Conservation (phyloP, 2,888 invertebrate genomes). For the Thelaira solivaga region DNA sequence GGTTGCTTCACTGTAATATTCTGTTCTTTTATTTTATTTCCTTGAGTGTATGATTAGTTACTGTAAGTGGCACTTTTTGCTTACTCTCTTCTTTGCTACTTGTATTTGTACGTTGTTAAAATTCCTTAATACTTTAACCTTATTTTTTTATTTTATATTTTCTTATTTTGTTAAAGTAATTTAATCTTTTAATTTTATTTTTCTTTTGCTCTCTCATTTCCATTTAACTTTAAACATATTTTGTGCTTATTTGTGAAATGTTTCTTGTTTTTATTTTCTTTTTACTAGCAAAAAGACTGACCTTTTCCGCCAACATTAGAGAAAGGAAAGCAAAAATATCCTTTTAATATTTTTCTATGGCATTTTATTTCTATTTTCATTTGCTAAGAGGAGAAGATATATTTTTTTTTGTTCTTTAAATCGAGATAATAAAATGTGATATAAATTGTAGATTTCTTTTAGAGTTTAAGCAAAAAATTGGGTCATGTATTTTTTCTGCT, state of each 20-base stretch:
- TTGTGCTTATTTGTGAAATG: conserved; percentile 27
- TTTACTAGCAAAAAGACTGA: conserved; percentile 7
- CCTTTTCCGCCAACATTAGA: conserved; percentile 40
- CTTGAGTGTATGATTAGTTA: conserved; percentile 23
- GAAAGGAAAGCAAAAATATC: conserved; percentile 12
- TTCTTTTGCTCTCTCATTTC: background rate
- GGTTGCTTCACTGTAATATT: too few species aligned
- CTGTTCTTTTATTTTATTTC: too few species aligned
- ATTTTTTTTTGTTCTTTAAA: background rate
- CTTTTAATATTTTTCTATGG: conserved; percentile 1
- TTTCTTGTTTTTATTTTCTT: conserved; percentile 8
- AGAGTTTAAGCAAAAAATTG: conserved; percentile 40
- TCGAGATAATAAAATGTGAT: conserved; percentile 16
- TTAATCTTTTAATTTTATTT: conserved; percentile 19
- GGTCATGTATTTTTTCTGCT: conserved; percentile 47
- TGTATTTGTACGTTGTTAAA: background rate
- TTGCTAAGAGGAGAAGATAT: conserved; percentile 24
- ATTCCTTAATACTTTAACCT: conserved; percentile 46
- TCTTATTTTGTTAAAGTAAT: conserved; percentile 46
- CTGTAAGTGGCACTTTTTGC: conserved; percentile 25
- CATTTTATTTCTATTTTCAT: conserved; percentile 43
- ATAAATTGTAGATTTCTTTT: conserved; percentile 37
- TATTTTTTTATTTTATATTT: conserved; percentile 35
- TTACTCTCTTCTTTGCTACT: background rate
- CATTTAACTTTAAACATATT: conserved; percentile 10